A percentile compares a stretch with the other conserved stretches of the same genome.
These are phyloP conservation scores for Formica exsecta DNA, from an alignment of 1,140 invertebrate genomes.

Conservation along the genomic window DNA sequence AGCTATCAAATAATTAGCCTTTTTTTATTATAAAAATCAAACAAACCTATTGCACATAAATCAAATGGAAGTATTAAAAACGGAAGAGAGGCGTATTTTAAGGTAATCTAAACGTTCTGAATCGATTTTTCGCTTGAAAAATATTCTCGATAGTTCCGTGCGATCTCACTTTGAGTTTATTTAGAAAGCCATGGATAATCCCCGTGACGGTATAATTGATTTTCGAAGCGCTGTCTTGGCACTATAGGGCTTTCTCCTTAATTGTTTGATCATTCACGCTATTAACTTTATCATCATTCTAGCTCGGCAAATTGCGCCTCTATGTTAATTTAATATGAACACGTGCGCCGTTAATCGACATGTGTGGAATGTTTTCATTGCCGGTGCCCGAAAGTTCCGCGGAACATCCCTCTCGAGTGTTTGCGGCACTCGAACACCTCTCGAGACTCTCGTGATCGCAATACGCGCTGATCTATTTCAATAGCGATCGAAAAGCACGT, in stretches of 20 bases:
- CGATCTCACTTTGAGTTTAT: background rate
- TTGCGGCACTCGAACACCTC: conserved; percentile 26
- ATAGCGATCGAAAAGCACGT: conserved; percentile 37
- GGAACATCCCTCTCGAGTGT: conserved; percentile 1
- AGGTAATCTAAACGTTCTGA: too few relatives aligned
- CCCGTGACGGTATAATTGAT: conserved; percentile 15
- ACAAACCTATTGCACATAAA: background rate
- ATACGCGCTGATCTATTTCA: conserved; percentile 24
- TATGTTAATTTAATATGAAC: conserved; percentile 37
- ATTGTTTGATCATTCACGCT: conserved; percentile 39
- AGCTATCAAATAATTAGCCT: background rate
- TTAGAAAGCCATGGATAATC: conserved; percentile 30
- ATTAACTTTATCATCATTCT: conserved; percentile 38
- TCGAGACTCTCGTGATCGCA: conserved; percentile 34
- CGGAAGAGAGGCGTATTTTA: background rate
- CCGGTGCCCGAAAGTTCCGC: background rate
- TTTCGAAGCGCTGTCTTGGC: background rate
- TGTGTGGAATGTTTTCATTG: conserved; percentile 41
- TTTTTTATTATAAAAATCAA: background rate
- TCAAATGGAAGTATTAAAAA: background rate
- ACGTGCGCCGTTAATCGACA: conserved; percentile 26
- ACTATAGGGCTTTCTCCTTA: background rate
- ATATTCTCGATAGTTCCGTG: background rate
- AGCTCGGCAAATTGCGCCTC: conserved; percentile 26
- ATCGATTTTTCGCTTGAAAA: background rate